These are phyloP conservation scores for Apteryx owenii DNA, from an alignment of 2,113 vertebrate species.

Conservation along the genomic window DNA sequence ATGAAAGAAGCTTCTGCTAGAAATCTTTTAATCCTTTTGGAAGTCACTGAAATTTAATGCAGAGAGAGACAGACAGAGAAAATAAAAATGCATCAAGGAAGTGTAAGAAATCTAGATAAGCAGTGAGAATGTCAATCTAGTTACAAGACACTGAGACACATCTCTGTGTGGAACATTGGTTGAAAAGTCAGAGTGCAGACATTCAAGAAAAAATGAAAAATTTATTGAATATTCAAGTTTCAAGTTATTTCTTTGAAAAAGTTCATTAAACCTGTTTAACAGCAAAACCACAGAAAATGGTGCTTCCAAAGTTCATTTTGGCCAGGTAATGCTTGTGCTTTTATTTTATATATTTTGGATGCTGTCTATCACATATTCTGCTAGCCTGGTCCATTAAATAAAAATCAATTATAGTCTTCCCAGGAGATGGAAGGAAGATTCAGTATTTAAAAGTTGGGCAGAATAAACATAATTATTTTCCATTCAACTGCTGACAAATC, in stretches of 20 bases:
- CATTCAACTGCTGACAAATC: not conserved
- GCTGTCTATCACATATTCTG: not conserved
- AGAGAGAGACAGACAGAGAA: not conserved
- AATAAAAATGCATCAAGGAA: not conserved
- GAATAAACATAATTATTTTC: too few species aligned
- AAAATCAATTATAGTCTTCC: not conserved
- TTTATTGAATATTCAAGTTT: too few species aligned
- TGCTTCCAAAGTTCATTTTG: fast-evolving
- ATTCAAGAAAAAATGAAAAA: not conserved
- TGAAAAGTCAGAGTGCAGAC: not conserved
- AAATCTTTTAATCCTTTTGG: not conserved
- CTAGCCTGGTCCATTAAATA: not conserved
- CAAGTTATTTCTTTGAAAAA: not conserved
- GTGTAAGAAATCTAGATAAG: not conserved
- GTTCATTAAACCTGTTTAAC: too few species aligned
- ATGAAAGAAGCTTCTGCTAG: not conserved
- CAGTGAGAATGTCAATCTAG: not conserved
- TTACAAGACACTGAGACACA: not conserved
- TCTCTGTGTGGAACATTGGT: not conserved
- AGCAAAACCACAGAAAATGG: not conserved
- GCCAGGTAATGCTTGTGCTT: not conserved
- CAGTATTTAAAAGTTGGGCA: not conserved
- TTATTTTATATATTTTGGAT: not conserved
- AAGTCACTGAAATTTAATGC: not conserved
- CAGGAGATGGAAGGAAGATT: not conserved